A percentile compares a stretch with the other conserved stretches of the same genome.
phyloP scores from a whole-genome alignment of 2,888 invertebrate genomes.

The Athalia circularis region DNA sequence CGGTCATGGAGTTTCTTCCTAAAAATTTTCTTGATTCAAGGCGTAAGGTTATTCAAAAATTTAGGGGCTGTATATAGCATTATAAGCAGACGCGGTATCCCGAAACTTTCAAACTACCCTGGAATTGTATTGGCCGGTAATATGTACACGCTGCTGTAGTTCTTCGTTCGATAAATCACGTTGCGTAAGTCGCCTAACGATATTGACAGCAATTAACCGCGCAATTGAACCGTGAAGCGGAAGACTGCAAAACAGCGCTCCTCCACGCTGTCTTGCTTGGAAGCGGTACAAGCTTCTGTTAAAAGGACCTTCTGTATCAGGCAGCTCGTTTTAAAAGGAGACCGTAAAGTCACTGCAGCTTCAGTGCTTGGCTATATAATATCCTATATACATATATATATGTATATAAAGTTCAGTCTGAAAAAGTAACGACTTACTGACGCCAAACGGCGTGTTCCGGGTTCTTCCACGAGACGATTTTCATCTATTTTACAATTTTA shows the following conservation, averaged over 20 bases:
- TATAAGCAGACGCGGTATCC: no score
- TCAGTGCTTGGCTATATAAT: slow-evolving; percentile 9
- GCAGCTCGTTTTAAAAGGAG: background rate
- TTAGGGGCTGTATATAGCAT: background rate
- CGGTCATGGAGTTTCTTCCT: background rate
- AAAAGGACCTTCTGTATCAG: slow-evolving; percentile 28
- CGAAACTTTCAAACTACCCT: no score
- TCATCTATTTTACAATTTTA: slow-evolving; percentile 48
- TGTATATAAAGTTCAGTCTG: background rate
- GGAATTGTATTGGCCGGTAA: no score
- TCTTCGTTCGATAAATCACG: slow-evolving; percentile 36
- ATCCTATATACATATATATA: no score
- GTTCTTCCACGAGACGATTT: slow-evolving; percentile 44
- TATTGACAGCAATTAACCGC: slow-evolving; percentile 44
- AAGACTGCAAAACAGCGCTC: slow-evolving; percentile 39
- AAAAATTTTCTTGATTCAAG: background rate
- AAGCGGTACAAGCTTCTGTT: background rate
- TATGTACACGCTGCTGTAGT: background rate
- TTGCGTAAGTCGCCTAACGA: slow-evolving; percentile 40
- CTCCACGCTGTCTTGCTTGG: no score
- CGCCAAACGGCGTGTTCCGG: slow-evolving; percentile 38
- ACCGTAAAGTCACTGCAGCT: slow-evolving; percentile 30
- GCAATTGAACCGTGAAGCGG: slow-evolving; percentile 45
- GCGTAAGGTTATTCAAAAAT: background rate
- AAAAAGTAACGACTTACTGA: slow-evolving; percentile 42